Evolutionary conservation across 2,797 vertebrate genomes (phyloP).

Genomic region (Florisuga fusca): DNA sequence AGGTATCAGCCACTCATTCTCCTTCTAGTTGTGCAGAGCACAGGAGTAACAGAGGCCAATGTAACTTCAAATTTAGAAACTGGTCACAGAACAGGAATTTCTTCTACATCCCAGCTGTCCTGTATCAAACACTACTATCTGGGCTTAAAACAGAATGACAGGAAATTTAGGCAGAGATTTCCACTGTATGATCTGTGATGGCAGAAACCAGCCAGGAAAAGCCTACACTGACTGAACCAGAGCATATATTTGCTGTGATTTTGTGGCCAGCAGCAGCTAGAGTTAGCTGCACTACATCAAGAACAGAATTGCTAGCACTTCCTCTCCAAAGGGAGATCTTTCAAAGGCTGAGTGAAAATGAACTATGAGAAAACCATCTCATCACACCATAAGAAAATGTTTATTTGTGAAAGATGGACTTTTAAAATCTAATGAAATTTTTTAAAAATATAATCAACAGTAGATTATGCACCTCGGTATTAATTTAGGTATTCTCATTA

Average conservation of each 20-base stretch:
- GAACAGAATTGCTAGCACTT: background rate
- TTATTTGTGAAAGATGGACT: background rate
- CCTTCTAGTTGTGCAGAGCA: background rate
- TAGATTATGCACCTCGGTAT: background rate
- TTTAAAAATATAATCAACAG: background rate
- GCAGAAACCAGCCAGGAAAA: background rate
- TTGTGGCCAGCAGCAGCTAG: background rate
- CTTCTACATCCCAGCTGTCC: background rate
- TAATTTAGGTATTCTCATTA: background rate
- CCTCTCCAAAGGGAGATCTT: background rate
- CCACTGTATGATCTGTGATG: background rate
- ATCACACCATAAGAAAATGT: background rate
- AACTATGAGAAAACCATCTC: slow-evolving; percentile 33
- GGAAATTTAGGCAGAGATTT: background rate
- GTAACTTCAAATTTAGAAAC: background rate
- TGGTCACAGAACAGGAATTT: background rate
- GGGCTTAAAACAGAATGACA: background rate
- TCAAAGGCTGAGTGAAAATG: slow-evolving; percentile 11
- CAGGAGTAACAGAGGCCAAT: background rate
- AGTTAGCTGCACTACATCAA: background rate
- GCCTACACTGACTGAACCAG: background rate
- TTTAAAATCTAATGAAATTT: background rate
- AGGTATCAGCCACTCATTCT: background rate
- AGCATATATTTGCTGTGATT: background rate
- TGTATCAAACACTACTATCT: background rate